Evolutionary conservation across 2,797 vertebrate genomes (phyloP).

Genomic region (Falco columbarius): DNA sequence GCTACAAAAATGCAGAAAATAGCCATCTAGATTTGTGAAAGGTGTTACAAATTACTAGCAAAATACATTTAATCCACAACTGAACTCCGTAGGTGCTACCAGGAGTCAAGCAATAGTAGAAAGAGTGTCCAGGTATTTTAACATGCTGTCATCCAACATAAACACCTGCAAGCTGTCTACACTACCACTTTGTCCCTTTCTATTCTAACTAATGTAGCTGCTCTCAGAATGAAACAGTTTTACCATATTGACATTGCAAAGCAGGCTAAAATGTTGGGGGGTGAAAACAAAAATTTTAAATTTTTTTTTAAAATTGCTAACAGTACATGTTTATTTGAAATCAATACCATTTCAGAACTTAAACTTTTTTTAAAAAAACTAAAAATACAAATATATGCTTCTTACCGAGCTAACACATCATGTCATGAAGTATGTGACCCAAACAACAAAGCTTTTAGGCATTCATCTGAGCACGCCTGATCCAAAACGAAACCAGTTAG

Average conservation of each 20-base stretch:
- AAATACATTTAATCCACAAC: not conserved
- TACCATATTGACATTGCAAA: not conserved
- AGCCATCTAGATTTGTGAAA: not conserved
- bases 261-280: not conserved
- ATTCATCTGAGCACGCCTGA: not conserved
- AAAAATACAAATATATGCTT: not conserved
- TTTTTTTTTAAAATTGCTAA: too few species aligned
- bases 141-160: not conserved
- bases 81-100: not conserved
- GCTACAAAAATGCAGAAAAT: not conserved
- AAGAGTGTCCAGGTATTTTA: not conserved
- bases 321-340: not conserved
- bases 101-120: not conserved
- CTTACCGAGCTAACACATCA: not conserved
- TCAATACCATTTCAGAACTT: not conserved
- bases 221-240: not conserved
- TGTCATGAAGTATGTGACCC: not conserved
- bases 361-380: not conserved
- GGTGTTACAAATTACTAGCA: not conserved
- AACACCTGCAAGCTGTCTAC: not conserved
- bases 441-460: not conserved
- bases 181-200: not conserved
- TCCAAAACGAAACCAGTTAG: not conserved
- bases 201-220: not conserved
- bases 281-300: too few species aligned